A percentile compares a stretch with the other conserved stretches of the same genome.
These are phyloP conservation scores for Margarornis squamiger DNA, from an alignment of 2,797 vertebrate species.

Conservation along the genomic window DNA sequence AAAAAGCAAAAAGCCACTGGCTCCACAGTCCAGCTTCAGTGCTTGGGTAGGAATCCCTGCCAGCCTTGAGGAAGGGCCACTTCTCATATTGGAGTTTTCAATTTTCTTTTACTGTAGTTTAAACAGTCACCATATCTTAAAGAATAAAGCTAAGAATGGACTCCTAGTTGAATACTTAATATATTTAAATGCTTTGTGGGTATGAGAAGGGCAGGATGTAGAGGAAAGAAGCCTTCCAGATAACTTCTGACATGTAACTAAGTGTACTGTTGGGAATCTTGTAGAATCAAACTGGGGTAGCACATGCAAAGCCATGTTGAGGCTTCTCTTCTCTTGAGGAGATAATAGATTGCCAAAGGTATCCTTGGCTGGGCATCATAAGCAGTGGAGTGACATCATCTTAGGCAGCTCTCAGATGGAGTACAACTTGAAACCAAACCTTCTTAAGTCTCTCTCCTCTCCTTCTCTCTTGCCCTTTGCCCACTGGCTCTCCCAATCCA, in stretches of 20 bases:
- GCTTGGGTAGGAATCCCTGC: background rate
- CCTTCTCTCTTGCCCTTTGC: background rate
- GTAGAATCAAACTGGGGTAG: background rate
- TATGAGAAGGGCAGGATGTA: background rate
- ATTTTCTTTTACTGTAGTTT: background rate
- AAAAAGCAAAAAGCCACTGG: background rate
- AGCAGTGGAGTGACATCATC: background rate
- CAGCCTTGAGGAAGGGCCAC: background rate
- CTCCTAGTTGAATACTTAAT: background rate
- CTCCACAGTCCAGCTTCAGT: background rate
- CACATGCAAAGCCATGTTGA: background rate
- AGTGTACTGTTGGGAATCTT: background rate
- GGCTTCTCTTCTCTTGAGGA: background rate
- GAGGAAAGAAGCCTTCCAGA: background rate
- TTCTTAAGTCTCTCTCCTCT: fast-evolving
- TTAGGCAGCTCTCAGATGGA: background rate
- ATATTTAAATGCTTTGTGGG: background rate
- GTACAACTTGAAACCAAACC: background rate
- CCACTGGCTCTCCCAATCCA: background rate
- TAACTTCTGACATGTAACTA: background rate
- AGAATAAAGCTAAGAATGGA: background rate
- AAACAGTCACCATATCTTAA: background rate
- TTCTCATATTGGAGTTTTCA: background rate
- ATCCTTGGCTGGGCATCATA: background rate
- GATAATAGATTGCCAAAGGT: background rate